phyloP scores from a whole-genome alignment of 2,797 vertebrate species.

The Novumbra hubbsi region DNA sequence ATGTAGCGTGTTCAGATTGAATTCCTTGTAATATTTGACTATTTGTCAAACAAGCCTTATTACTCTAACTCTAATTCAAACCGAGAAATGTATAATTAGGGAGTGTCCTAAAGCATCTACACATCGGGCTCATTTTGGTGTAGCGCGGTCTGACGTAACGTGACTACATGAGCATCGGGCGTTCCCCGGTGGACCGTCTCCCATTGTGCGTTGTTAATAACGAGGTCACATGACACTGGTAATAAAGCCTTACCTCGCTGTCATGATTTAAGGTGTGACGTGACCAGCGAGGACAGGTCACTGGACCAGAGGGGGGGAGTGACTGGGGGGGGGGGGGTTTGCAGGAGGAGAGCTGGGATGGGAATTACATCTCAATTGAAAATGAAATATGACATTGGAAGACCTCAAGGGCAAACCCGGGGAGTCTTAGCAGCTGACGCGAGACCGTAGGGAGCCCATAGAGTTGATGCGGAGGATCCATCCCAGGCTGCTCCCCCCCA shows the following conservation, averaged over 20 bases:
- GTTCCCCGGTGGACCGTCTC: background rate
- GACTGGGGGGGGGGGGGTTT: background rate
- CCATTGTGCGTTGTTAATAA: background rate
- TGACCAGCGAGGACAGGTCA: background rate
- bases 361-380: conserved; percentile 39
- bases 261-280: too few relatives aligned
- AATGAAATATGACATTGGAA: conserved; percentile 39
- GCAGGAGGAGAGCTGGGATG: conserved; percentile 18
- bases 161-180: background rate
- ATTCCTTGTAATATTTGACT: background rate
- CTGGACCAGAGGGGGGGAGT: background rate
- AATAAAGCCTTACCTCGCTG: background rate
- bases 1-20: background rate
- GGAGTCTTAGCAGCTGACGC: conserved; percentile 14
- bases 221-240: background rate
- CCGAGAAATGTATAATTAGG: background rate
- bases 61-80: background rate
- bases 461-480: conserved; percentile 14
- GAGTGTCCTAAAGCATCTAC: background rate
- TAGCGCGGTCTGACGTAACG: background rate
- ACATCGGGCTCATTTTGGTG: background rate
- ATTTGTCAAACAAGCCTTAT: background rate
- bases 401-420: conserved; percentile 20
- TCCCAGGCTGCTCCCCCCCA: conserved; percentile 11
- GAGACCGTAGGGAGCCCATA: conserved; percentile 24